These are phyloP conservation scores for Tachina fera DNA, from an alignment of 2,888 invertebrate genomes.

Conservation along the genomic window DNA sequence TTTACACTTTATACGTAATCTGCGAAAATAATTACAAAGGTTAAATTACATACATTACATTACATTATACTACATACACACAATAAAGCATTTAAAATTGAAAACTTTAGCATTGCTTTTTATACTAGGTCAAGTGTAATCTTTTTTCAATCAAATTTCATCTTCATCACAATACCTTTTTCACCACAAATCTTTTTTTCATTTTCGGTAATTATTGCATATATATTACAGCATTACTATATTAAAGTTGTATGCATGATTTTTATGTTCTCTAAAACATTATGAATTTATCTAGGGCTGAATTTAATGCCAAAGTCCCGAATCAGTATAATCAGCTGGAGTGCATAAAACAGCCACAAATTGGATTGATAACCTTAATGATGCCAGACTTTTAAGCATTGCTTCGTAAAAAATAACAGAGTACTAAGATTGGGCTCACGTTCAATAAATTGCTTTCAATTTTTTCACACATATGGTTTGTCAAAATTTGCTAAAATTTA, in stretches of 20 bases:
- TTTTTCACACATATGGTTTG: no score
- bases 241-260: no score
- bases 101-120: not conserved
- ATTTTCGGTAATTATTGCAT: slow-evolving; percentile 23
- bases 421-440: no score
- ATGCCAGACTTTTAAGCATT: not conserved
- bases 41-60: slow-evolving; percentile 30
- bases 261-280: no score
- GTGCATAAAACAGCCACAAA: not conserved
- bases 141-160: no score
- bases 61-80: not conserved
- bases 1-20: slow-evolving; percentile 63
- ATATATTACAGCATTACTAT: not conserved
- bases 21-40: slow-evolving; percentile 44
- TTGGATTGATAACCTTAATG: not conserved
- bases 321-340: no score
- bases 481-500: no score
- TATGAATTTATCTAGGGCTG: slow-evolving; percentile 2
- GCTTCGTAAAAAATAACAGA: no score
- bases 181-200: slow-evolving; percentile 59
- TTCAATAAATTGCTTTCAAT: no score
- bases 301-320: not conserved
- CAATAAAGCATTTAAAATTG: no score
- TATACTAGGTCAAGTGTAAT: not conserved
- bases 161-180: slow-evolving; percentile 51